Conservation (phyloP, 2,113 vertebrate genomes). For the Gorsachius goisagi region DNA sequence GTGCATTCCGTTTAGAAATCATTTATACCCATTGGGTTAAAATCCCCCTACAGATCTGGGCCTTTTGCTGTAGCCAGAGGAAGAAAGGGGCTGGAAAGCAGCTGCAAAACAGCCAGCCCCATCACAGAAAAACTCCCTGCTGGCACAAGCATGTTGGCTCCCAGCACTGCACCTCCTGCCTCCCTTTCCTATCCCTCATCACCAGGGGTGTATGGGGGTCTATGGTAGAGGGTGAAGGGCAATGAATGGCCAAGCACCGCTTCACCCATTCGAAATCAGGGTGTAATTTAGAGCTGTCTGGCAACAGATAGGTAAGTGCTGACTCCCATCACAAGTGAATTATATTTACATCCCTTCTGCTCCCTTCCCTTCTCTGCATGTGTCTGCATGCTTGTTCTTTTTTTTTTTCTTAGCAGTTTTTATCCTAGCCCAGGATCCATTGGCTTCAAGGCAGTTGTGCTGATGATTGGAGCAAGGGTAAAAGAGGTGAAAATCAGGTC, state of each 20-base stretch:
- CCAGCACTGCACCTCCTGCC: neutral
- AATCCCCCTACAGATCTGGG: neutral
- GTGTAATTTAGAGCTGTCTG: neutral
- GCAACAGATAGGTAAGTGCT: neutral
- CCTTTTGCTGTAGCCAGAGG: neutral
- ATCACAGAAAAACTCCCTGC: neutral
- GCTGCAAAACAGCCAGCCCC: neutral
- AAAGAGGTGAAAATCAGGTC: neutral
- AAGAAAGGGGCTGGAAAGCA: neutral
- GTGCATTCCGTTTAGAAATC: neutral
- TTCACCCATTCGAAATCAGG: neutral
- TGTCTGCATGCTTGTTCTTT: neutral
- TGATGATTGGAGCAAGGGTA: neutral
- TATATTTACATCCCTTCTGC: neutral
- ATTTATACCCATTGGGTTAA: neutral
- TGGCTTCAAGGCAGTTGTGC: neutral
- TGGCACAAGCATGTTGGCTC: neutral
- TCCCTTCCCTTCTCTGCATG: neutral
- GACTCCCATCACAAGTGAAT: neutral
- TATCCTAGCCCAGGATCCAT: neutral
- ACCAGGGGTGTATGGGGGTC: accelerated
- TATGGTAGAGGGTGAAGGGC: neutral
- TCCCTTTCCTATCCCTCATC: neutral
- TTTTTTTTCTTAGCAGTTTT: neutral
- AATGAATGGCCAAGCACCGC: neutral